These are phyloP conservation scores for Syngnathus rostellatus DNA, from an alignment of 2,797 vertebrate species.

Conservation along the genomic window DNA sequence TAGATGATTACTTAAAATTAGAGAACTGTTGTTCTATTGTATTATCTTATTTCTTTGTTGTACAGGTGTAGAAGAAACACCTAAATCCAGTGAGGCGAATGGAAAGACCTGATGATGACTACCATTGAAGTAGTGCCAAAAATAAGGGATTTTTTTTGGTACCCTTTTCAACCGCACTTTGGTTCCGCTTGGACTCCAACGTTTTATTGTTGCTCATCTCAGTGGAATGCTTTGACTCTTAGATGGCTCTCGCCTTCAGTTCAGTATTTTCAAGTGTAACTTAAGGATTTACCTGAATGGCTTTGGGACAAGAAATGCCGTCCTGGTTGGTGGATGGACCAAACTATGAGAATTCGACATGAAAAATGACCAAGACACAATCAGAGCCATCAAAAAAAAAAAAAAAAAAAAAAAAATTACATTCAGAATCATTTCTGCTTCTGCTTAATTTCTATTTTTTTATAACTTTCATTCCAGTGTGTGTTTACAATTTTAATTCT, in stretches of 20 bases:
- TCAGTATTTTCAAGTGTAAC: neutral
- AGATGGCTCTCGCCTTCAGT: neutral
- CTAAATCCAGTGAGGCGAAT: neutral
- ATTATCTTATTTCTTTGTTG: neutral
- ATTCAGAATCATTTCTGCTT: slow-evolving; percentile 1
- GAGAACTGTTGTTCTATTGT: no score
- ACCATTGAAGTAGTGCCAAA: neutral
- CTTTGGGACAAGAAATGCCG: neutral
- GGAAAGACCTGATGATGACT: neutral
- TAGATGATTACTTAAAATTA: no score
- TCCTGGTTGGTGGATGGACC: neutral
- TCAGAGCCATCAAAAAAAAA: neutral
- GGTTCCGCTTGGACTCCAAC: neutral
- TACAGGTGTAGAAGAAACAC: neutral
- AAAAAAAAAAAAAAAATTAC: neutral
- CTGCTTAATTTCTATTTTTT: neutral
- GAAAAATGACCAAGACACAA: neutral
- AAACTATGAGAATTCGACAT: neutral
- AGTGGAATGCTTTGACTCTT: neutral
- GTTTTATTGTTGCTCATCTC: neutral
- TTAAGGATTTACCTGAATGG: neutral
- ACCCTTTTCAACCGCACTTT: neutral
- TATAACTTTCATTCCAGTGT: neutral
- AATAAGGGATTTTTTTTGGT: neutral
- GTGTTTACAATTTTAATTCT: slow-evolving; percentile 1